Evolutionary conservation across 2,797 vertebrate species (phyloP).

Genomic region (Sebastes matsubarae): DNA sequence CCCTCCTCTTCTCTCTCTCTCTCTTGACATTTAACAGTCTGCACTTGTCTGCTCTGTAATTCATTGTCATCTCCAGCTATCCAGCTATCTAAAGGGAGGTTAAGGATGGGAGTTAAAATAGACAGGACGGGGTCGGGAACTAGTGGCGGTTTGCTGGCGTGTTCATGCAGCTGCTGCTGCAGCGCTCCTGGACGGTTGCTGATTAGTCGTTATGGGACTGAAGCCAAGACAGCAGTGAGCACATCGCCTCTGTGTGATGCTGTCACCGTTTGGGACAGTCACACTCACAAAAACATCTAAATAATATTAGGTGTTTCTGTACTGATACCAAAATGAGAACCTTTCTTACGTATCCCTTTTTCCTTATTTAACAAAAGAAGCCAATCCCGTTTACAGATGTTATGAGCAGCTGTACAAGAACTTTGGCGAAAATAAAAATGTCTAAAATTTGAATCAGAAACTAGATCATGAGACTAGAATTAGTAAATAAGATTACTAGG

Average conservation of each 20-base stretch:
- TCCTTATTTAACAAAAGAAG: background rate
- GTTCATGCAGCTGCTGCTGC: constrained; percentile 10
- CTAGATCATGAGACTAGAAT: too few species aligned
- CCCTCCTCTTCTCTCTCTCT: background rate
- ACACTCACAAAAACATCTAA: background rate
- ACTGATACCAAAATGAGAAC: too few species aligned
- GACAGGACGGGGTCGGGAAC: constrained; percentile 4
- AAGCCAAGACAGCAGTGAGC: background rate
- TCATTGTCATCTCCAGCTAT: constrained; percentile 46
- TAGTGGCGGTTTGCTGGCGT: constrained; percentile 20
- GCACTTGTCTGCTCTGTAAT: constrained; percentile 39
- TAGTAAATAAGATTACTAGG: too few species aligned
- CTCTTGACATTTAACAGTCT: constrained; percentile 61
- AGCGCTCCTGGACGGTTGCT: background rate
- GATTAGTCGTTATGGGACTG: background rate
- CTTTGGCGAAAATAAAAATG: background rate
- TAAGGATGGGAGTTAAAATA: constrained; percentile 19
- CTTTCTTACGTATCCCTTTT: too few species aligned
- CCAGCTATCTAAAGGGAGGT: constrained; percentile 39
- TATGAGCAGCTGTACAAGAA: background rate
- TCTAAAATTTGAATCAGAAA: background rate
- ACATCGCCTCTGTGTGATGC: background rate
- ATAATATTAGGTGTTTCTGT: background rate
- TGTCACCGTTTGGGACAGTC: background rate
- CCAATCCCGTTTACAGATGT: fast-evolving